A percentile compares a stretch with the other conserved stretches of the same genome.
Conservation (phyloP, 2,888 invertebrate species). For the Ochropacha duplaris region DNA sequence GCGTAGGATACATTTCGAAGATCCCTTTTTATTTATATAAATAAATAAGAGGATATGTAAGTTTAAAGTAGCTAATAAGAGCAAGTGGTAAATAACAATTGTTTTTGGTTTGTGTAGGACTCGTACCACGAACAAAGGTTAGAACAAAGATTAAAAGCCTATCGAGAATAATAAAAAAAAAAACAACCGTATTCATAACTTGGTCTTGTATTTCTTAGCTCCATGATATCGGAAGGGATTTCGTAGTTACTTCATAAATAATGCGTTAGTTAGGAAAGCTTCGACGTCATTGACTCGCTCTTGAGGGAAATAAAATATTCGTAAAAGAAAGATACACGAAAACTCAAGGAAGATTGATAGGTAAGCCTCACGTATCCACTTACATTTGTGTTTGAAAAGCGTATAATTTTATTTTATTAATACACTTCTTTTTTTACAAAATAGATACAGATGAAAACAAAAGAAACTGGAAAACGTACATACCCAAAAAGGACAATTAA, state of each 20-base stretch:
- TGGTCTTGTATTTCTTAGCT: not conserved
- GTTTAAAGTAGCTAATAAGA: too few species aligned
- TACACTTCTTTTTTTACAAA: not conserved
- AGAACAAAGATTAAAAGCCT: too few species aligned
- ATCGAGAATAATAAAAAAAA: too few species aligned
- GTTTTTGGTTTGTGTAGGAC: too few species aligned
- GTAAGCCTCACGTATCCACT: not conserved
- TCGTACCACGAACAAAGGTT: too few species aligned
- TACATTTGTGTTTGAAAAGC: not conserved
- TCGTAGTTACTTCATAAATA: slow-evolving; percentile 23
- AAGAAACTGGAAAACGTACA: too few species aligned
- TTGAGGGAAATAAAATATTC: slow-evolving; percentile 21
- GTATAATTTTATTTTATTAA: not conserved
- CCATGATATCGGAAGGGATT: slow-evolving; percentile 13
- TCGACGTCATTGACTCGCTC: slow-evolving; percentile 11
- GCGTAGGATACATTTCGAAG: too few species aligned
- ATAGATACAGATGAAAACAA: too few species aligned
- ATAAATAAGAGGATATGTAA: too few species aligned
- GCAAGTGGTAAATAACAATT: too few species aligned
- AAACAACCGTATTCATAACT: not conserved
- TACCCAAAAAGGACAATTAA: too few species aligned
- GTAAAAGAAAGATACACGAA: slow-evolving; percentile 15
- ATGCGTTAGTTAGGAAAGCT: slow-evolving; percentile 20
- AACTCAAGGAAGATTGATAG: not conserved
- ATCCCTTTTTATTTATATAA: too few species aligned